Base-by-base conservation (phyloP, 2,888 invertebrate species). In the Polylopha cassiicola region DNA sequence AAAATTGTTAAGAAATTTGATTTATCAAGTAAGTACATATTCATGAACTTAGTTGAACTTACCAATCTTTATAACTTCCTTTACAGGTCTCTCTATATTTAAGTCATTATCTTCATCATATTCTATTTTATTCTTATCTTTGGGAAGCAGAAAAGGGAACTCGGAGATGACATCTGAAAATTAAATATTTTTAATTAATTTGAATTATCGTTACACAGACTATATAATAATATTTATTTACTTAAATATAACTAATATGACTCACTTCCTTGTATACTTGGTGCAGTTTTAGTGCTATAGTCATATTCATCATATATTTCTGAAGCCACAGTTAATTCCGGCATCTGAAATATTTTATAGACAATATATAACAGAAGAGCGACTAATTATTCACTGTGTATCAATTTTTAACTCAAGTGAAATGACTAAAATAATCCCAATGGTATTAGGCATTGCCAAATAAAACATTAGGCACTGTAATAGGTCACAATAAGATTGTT, bases 41-140 rank as follows among this genome's bases (percentile, higher is more conserved):
- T 16, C 10, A 9, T n/a, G 31, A 31, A 36, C 34, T 13, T n/a
- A 17, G n/a, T n/a, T n/a, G 7, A 26, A 44, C 67, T 69, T 80
- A 91, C 92, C 91, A 55, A 93, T 91, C 75, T 87, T 87, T 44
- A 93, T 87, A 18, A 73, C 55, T 61, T 76, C 67, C 50, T 70
- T 81, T 29, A 56, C 54, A 52, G 78, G 73, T 68, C 89, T 67
- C 65, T 82, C 71, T 28, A 93, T 74, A 39, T 92, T 79, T 37
- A 93, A 79, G 73, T 95, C 95, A 24, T 92, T 89, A 70, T 95
- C 94, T 23, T 86, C 73, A 68, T 94, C 94, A 50, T 73, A 74
- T 46, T 64, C 64, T 31, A 51, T 58, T 44, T 42, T 52, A 13
- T 50, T 55, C 53, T 54, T 64, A 50, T 50, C 55, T 58, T 66